Evolutionary conservation across 2,113 vertebrate genomes (phyloP), one percentile per base, ranked within the genome.

Genomic region (Pristiophorus japonicus): DNA sequence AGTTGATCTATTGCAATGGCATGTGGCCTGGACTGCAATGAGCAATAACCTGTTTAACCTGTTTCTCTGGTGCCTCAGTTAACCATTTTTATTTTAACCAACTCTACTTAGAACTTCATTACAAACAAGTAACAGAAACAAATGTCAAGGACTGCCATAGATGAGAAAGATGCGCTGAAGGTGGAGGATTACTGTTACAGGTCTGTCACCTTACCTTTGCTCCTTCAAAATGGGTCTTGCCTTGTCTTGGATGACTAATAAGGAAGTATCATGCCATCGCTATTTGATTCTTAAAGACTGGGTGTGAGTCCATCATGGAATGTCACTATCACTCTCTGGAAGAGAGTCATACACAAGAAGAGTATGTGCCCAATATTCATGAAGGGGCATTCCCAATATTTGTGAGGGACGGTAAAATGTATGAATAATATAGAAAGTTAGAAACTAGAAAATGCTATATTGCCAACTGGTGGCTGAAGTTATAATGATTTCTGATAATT

Each of bases 401-500:
- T 55, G 45, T 30, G 14, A 88, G 59, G 24, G 10, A 7, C 0
- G 3, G 10, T 55, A 59, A 88, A 59, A 12, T 51, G 42, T 42
- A n/a, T n/a, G n/a, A n/a, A n/a, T n/a, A n/a, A n/a, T n/a, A n/a
- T n/a, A n/a, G n/a, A n/a, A n/a, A n/a, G 1, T n/a, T 63, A 7
- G 7, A 63, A 38, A n/a, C 59, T 38, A 27, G 18, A 92, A 91
- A 63, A 92, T 92, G 88, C 16, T 38, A 34, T 3, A 92, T 63
- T 92, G n/a, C 59, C 59, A 63, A 22, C 59, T 92, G 59, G 59
- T 92, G 59, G 88, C 88, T 92, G 34, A 92, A 63, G 55, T 92
- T 65, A n/a, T n/a, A 45, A 18, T 65, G 59, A 59, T 47, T 45
- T 84, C 0, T 81, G 3, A 2, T 20, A 42, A 81, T n/a, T 81